phyloP scores from a whole-genome alignment of 1,140 invertebrate species.

The Physella acuta region DNA sequence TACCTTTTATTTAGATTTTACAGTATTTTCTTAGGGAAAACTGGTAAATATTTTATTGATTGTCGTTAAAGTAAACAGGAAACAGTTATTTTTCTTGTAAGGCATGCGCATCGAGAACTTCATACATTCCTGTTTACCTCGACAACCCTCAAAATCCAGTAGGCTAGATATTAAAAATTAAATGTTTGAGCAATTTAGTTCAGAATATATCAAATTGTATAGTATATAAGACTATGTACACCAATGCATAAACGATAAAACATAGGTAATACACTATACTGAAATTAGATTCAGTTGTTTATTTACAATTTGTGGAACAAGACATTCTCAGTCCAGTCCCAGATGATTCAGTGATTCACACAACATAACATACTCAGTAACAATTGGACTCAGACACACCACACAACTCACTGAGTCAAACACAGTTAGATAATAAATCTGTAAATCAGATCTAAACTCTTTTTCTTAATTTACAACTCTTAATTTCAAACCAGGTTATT shows the following conservation, averaged over 20 bases:
- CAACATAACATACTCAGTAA: too few species aligned
- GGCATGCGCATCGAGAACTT: background rate
- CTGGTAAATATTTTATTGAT: background rate
- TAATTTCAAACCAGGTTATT: too few species aligned
- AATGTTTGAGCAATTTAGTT: background rate
- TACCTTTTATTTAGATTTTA: too few species aligned
- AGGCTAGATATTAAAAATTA: background rate
- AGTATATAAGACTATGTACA: background rate
- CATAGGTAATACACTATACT: background rate
- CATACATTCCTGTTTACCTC: slow-evolving; percentile 26
- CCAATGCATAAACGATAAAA: background rate
- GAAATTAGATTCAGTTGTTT: background rate
- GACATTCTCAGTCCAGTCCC: background rate
- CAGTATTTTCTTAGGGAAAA: too few species aligned
- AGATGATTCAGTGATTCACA: too few species aligned
- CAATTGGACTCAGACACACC: too few species aligned
- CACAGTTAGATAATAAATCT: too few species aligned
- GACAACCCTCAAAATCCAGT: slow-evolving; percentile 12
- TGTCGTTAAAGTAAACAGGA: slow-evolving; percentile 20
- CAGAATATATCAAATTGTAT: background rate
- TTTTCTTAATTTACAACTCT: too few species aligned
- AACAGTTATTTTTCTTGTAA: background rate
- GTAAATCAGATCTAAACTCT: too few species aligned
- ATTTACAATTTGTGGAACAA: background rate
- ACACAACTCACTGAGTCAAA: too few species aligned